Conservation (phyloP, 2,113 vertebrate species). For the Lipophrys pholis region DNA sequence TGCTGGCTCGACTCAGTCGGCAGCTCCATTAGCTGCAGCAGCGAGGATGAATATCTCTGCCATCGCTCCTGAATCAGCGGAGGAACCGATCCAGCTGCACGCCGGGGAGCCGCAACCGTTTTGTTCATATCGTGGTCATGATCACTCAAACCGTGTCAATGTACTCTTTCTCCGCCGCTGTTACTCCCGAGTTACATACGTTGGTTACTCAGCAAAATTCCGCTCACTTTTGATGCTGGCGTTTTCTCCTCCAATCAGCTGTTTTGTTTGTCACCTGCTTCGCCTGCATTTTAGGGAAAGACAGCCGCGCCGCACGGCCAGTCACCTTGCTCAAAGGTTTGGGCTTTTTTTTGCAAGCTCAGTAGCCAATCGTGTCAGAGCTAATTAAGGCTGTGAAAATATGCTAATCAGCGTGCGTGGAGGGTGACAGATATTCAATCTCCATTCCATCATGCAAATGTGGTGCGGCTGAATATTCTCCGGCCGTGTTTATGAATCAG, state of each 20-base stretch:
- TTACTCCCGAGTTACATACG: no score
- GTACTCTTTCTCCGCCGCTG: no score
- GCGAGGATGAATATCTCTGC: not conserved
- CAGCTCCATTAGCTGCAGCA: slow-evolving; percentile 13
- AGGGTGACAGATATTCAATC: slow-evolving; percentile 55
- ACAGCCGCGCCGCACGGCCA: not conserved
- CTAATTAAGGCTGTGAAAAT: slow-evolving; percentile 59
- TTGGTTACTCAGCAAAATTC: not conserved
- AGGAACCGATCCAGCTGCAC: no score
- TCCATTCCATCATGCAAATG: slow-evolving; percentile 55
- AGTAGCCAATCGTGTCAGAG: slow-evolving; percentile 48
- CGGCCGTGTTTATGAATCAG: slow-evolving; percentile 57
- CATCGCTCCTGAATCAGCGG: not conserved
- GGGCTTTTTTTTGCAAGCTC: slow-evolving; percentile 59
- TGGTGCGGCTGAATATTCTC: slow-evolving; percentile 43
- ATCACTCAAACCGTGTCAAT: no score
- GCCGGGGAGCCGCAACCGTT: no score
- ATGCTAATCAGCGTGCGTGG: slow-evolving; percentile 40
- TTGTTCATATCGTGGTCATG: no score
- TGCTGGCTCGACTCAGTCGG: slow-evolving; percentile 2
- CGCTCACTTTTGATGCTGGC: not conserved
- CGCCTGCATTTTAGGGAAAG: slow-evolving; percentile 44
- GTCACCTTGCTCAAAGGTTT: slow-evolving; percentile 56
- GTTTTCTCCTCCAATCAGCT: slow-evolving; percentile 48
- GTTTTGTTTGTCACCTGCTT: slow-evolving; percentile 49